Percentiles rank a stretch among this genome's conserved stretches.
Conservation (phyloP, 2,888 invertebrate genomes). For the Philereme transversata region DNA sequence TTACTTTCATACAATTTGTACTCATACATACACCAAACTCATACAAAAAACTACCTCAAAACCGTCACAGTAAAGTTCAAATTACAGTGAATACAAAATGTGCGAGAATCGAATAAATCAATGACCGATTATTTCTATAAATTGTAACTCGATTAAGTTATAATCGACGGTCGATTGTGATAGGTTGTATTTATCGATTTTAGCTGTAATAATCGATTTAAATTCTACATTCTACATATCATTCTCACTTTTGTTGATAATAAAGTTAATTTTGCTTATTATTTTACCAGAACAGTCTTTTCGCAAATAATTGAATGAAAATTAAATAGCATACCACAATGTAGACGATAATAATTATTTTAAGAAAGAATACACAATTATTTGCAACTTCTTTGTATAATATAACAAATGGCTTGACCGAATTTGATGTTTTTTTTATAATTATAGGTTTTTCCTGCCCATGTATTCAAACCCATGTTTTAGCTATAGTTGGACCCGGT, state of each 20-base stretch:
- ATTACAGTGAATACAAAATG: conserved; percentile 33
- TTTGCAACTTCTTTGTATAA: no score
- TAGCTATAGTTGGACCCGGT: no score
- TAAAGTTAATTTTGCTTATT: neutral
- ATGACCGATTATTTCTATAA: conserved; percentile 81
- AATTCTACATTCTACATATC: conserved; percentile 20
- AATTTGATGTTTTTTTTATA: no score
- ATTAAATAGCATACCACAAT: no score
- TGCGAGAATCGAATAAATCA: conserved; percentile 70
- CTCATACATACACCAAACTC: conserved; percentile 47
- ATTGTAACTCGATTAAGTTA: conserved; percentile 82
- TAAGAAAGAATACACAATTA: no score
- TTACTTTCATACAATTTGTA: conserved; percentile 77
- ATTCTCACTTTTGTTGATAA: conserved; percentile 7
- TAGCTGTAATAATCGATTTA: conserved; percentile 37
- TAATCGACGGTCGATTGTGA: conserved; percentile 74
- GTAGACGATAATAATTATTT: no score
- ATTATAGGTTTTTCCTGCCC: no score
- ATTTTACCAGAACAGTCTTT: neutral
- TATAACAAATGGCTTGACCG: no score
- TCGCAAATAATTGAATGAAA: no score
- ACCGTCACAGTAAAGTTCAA: conserved; percentile 22
- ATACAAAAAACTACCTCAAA: conserved; percentile 45
- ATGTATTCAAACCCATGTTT: no score
- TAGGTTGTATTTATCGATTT: conserved; percentile 48